A percentile compares a stretch with the other conserved stretches of the same genome.
Conservation (phyloP, 1,140 invertebrate species). For the Dolichoris vasculosae region DNA sequence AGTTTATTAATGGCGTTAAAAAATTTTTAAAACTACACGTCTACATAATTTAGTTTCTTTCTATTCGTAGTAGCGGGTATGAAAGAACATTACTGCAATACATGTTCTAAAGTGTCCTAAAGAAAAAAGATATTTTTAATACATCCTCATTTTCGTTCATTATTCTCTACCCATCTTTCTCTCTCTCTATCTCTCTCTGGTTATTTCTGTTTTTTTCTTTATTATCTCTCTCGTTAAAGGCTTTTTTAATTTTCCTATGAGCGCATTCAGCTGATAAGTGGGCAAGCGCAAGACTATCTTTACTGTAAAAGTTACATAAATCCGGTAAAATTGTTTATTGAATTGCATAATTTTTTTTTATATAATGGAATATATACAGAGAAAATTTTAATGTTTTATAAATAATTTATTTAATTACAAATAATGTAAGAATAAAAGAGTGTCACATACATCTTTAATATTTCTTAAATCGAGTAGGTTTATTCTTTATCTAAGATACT, state of each 20-base stretch:
- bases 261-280: conserved; percentile 20
- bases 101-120: background rate
- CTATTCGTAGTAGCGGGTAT: background rate
- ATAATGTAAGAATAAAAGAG: background rate
- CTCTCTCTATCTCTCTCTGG: background rate
- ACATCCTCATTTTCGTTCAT: background rate
- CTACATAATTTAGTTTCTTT: background rate
- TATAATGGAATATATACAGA: conserved; percentile 35
- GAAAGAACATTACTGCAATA: background rate
- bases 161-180: conserved; percentile 10
- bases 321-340: conserved; percentile 37
- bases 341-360: conserved; percentile 53
- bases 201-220: background rate
- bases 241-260: conserved; percentile 14
- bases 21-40: background rate
- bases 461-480: too few relatives aligned
- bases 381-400: conserved; percentile 2
- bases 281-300: background rate
- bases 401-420: background rate
- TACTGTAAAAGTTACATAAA: conserved; percentile 37
- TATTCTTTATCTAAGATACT: too few relatives aligned
- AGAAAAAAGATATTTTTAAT: background rate
- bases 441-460: background rate
- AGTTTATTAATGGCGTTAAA: background rate
- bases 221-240: conserved; percentile 17